Evolutionary conservation across 2,888 invertebrate genomes (phyloP).

Genomic region (Abrostola triplasia): DNA sequence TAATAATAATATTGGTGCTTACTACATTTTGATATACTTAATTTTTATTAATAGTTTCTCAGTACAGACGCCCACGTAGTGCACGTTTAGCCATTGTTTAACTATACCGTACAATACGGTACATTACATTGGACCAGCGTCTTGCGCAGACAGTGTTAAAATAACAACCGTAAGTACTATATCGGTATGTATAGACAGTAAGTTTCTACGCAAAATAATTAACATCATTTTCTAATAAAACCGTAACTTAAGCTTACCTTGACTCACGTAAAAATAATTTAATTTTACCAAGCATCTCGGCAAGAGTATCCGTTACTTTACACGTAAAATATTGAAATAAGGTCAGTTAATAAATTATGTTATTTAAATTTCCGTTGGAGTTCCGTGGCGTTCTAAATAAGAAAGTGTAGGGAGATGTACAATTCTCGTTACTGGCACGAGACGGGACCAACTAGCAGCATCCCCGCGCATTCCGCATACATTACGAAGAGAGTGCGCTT

Average conservation of each 20-base stretch:
- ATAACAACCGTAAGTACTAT: neutral
- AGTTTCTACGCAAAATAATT: slow-evolving; percentile 31
- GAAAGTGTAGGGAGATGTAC: slow-evolving; percentile 51
- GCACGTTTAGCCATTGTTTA: too few relatives aligned
- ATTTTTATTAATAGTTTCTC: too few relatives aligned
- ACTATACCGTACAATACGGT: too few relatives aligned
- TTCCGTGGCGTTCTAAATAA: slow-evolving; percentile 52
- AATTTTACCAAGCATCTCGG: slow-evolving; percentile 47
- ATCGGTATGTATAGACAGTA: neutral
- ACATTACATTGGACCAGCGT: too few relatives aligned
- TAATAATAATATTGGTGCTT: too few relatives aligned
- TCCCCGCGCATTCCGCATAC: slow-evolving; percentile 72
- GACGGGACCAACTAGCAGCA: slow-evolving; percentile 47
- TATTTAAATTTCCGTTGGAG: slow-evolving; percentile 38
- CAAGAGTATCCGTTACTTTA: slow-evolving; percentile 39
- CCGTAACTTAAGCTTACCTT: slow-evolving; percentile 39
- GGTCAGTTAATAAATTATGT: slow-evolving; percentile 43
- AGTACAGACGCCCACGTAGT: too few relatives aligned
- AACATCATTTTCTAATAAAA: slow-evolving; percentile 48
- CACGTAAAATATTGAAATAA: slow-evolving; percentile 47
- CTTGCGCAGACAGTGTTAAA: too few relatives aligned
- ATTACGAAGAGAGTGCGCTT: slow-evolving; percentile 81
- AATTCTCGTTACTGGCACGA: slow-evolving; percentile 54
- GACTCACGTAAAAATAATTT: slow-evolving; percentile 47
- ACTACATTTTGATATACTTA: too few relatives aligned